Conservation (phyloP, 1,140 invertebrate genomes). For the Drosophila tani region DNA sequence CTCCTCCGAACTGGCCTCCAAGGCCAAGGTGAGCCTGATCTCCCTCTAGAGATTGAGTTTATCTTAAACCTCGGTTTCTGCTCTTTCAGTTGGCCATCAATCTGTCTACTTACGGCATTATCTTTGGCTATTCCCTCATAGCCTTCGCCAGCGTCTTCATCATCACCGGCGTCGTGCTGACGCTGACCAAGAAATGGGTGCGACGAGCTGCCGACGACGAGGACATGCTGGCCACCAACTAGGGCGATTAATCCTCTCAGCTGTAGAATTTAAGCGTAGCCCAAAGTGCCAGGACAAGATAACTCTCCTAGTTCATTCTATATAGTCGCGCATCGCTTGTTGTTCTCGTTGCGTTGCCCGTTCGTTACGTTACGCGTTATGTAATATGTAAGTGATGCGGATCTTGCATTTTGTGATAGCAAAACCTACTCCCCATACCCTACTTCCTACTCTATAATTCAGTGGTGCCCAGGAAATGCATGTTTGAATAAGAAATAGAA, state of each 20-base stretch:
- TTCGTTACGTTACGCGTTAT: slow-evolving; percentile 47
- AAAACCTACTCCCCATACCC: background rate
- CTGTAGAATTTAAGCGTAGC: slow-evolving; percentile 33
- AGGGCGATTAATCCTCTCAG: background rate
- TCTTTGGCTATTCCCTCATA: slow-evolving; percentile 86
- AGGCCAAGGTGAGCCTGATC: slow-evolving; percentile 85
- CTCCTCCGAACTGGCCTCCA: slow-evolving; percentile 86
- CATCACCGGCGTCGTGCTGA: slow-evolving; percentile 72
- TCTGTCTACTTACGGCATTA: slow-evolving; percentile 85
- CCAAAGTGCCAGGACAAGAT: slow-evolving; percentile 67
- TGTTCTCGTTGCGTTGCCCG: slow-evolving; percentile 22
- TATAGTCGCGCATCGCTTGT: slow-evolving; percentile 31
- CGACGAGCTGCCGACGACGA: slow-evolving; percentile 74
- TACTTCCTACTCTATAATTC: background rate
- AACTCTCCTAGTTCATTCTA: slow-evolving; percentile 59
- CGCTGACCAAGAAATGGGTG: slow-evolving; percentile 83
- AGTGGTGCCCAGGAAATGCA: too few relatives aligned
- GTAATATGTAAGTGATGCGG: slow-evolving; percentile 31
- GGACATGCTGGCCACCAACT: slow-evolving; percentile 70
- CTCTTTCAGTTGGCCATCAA: slow-evolving; percentile 84
- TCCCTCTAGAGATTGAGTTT: background rate
- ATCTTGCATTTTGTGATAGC: slow-evolving; percentile 41
- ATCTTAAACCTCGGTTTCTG: too few relatives aligned
- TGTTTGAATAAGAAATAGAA: too few relatives aligned
- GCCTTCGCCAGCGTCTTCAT: slow-evolving; percentile 86